Percentiles rank a stretch among this genome's conserved stretches.
phyloP scores from a whole-genome alignment of 2,797 vertebrate genomes.

The Myoxocephalus aenaeus region DNA sequence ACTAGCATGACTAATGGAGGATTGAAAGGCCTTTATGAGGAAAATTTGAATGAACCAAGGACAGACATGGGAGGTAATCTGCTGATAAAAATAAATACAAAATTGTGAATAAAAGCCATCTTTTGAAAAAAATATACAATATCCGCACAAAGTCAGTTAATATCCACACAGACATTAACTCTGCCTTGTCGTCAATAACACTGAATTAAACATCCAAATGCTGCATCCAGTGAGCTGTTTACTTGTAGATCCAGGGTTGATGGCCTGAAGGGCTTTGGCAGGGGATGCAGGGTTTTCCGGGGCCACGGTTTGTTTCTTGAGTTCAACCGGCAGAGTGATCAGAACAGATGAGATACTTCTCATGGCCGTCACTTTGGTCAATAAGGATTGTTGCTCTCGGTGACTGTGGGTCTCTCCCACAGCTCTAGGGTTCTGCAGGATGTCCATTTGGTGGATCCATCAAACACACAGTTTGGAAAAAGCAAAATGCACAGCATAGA shows the following conservation, averaged over 20 bases:
- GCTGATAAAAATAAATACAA: slow-evolving; percentile 25
- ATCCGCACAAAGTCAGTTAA: slow-evolving; percentile 32
- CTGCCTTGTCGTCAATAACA: slow-evolving; percentile 21
- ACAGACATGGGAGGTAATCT: slow-evolving; percentile 50
- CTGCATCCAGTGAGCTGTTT: slow-evolving; percentile 52
- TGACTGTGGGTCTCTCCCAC: not conserved
- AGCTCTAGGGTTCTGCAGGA: not conserved
- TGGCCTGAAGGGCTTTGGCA: slow-evolving; percentile 64
- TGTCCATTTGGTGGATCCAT: slow-evolving; percentile 3
- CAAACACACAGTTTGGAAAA: not conserved
- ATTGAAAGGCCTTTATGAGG: slow-evolving; percentile 71
- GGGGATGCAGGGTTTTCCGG: slow-evolving; percentile 45
- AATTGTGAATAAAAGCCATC: slow-evolving; percentile 40
- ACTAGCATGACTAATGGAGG: slow-evolving; percentile 72
- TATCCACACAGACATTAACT: slow-evolving; percentile 31
- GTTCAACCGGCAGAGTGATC: slow-evolving; percentile 26
- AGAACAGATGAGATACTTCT: slow-evolving; percentile 44
- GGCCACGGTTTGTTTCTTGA: slow-evolving; percentile 44
- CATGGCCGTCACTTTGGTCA: slow-evolving; percentile 20
- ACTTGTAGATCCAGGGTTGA: slow-evolving; percentile 47
- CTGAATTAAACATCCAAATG: slow-evolving; percentile 46
- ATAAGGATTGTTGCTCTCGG: slow-evolving; percentile 3
- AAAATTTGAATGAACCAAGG: slow-evolving; percentile 62
- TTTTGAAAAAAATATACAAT: slow-evolving; percentile 46
- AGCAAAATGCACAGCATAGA: not conserved